These are phyloP conservation scores for Cerastis rubricosa DNA, from an alignment of 2,888 invertebrate genomes.

Conservation along the genomic window DNA sequence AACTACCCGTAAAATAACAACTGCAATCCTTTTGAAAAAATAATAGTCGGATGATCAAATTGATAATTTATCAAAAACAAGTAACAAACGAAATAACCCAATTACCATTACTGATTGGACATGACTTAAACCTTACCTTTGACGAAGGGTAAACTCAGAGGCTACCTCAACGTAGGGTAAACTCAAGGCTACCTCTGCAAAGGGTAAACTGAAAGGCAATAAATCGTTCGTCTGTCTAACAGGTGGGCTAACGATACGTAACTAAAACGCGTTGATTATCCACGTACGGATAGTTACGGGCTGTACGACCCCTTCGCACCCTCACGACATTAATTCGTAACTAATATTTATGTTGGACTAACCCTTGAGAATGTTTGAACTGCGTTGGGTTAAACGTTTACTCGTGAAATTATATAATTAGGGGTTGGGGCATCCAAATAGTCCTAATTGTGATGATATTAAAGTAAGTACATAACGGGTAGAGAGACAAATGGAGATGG, in stretches of 20 bases:
- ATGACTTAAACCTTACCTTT: background rate
- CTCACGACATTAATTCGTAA: constrained; percentile 42
- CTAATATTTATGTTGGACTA: constrained; percentile 44
- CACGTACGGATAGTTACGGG: constrained; percentile 32
- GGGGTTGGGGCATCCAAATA: background rate
- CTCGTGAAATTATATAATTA: background rate
- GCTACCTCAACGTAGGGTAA: background rate
- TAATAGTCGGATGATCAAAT: background rate
- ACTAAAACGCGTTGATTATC: constrained; percentile 32
- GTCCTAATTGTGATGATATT: background rate
- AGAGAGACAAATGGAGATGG: too few relatives aligned
- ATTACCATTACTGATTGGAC: constrained; percentile 10
- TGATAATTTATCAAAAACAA: background rate
- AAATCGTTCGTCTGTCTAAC: constrained; percentile 24
- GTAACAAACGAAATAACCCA: constrained; percentile 1
- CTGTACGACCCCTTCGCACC: constrained; percentile 18
- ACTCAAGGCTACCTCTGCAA: background rate
- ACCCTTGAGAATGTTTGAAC: constrained; percentile 7
- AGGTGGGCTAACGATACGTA: constrained; percentile 30
- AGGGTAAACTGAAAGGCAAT: constrained; percentile 23
- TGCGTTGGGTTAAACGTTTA: constrained; percentile 5
- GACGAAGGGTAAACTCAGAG: background rate
- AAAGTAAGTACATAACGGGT: too few relatives aligned
- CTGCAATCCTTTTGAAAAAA: background rate
- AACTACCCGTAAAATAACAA: too few relatives aligned